Evolutionary conservation across 2,888 invertebrate species (phyloP).

Genomic region (Eupelmus urozonus): DNA sequence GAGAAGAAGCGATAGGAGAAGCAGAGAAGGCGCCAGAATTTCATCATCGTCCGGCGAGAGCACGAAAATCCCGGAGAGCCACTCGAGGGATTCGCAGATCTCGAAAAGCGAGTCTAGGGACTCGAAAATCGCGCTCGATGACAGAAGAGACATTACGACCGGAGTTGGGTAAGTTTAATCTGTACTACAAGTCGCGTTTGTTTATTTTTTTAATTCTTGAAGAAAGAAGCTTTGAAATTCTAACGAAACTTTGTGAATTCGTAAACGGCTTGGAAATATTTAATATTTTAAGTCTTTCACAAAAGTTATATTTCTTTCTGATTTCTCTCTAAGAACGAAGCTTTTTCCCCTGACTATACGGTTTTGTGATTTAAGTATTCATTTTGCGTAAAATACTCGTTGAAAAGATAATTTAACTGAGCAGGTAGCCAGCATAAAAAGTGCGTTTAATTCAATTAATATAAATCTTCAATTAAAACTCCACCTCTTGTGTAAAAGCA

Average conservation of each 20-base stretch:
- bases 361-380: too few relatives aligned
- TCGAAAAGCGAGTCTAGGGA: slow-evolving; percentile 69
- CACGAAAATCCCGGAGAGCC: slow-evolving; percentile 62
- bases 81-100: slow-evolving; percentile 66
- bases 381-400: too few relatives aligned
- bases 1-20: slow-evolving; percentile 53
- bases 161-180: slow-evolving; percentile 32
- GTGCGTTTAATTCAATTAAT: too few relatives aligned
- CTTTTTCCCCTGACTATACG: too few relatives aligned
- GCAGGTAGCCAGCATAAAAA: too few relatives aligned
- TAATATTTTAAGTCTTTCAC: too few relatives aligned
- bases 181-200: not conserved
- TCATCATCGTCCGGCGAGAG: slow-evolving; percentile 62
- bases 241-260: not conserved
- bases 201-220: not conserved
- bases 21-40: slow-evolving; percentile 47
- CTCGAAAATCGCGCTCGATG: slow-evolving; percentile 62
- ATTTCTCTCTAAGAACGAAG: too few relatives aligned
- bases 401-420: too few relatives aligned
- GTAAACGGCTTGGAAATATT: too few relatives aligned
- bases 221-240: not conserved
- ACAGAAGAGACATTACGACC: slow-evolving; percentile 27
- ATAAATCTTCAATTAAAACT: too few relatives aligned
- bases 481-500: too few relatives aligned
- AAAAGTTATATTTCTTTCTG: too few relatives aligned